These are phyloP conservation scores for Cephus pulcher DNA, from an alignment of 2,888 invertebrate species.

Conservation along the genomic window DNA sequence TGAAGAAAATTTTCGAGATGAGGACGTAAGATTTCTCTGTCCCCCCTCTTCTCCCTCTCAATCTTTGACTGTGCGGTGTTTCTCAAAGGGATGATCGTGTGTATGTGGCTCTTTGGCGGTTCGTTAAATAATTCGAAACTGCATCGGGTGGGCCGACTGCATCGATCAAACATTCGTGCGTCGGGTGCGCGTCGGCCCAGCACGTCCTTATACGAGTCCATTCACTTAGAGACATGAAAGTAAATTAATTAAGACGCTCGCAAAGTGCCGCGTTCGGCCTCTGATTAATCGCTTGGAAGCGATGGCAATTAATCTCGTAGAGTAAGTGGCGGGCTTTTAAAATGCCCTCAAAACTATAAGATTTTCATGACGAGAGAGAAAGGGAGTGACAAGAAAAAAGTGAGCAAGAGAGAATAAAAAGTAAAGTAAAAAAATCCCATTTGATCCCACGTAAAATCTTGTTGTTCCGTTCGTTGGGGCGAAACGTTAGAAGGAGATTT, in stretches of 20 bases:
- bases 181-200: neutral
- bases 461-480: neutral
- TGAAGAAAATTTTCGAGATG: too few species aligned
- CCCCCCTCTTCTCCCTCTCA: too few species aligned
- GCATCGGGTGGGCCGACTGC: neutral
- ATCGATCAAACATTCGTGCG: slow-evolving; percentile 1
- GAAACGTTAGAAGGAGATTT: neutral
- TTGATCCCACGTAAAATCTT: neutral
- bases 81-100: neutral
- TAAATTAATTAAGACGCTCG: slow-evolving; percentile 10
- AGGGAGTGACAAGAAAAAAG: too few species aligned
- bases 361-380: neutral
- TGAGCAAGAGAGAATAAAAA: neutral
- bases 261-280: slow-evolving; percentile 9
- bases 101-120: neutral
- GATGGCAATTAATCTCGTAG: slow-evolving; percentile 6
- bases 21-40: too few species aligned
- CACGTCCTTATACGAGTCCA: neutral
- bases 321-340: neutral
- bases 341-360: neutral
- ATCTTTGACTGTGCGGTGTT: neutral
- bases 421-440: neutral
- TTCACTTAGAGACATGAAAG: neutral
- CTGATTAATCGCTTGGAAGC: slow-evolving; percentile 11
- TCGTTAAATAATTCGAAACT: neutral